Base-by-base conservation (phyloP, 2,113 vertebrate species). In the Hyla sarda region DNA sequence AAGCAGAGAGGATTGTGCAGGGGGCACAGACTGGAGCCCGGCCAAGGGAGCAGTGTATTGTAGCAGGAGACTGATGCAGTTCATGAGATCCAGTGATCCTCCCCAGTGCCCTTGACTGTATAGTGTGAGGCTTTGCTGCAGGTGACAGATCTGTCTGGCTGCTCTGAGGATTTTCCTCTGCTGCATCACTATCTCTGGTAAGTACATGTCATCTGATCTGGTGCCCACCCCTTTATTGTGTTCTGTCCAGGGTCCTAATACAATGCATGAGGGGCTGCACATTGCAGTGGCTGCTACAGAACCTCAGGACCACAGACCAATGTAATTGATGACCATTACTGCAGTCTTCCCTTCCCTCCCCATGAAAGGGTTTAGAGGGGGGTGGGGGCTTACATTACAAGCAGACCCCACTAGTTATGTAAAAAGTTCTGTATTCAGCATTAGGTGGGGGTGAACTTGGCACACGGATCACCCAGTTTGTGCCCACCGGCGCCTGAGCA, bases 181-280 rank as follows among this genome's bases (percentile, higher is more conserved):
- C 84, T 86, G 84, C 84, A 86, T 73, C 65, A 80, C 60, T 78
- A n/a, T 67, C 45, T 67, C 19, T 58, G 84, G 84, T 86, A 73
- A 86, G 84, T 73, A 41, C 23, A 54, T 69, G 16, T 16, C 25
- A 30, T 56, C 67, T 60, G 32, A 60, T 23, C 67, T 45, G 12
- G 41, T 23, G 37, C n/a, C n/a, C n/a, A 12, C 71, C 72, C 71
- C 30, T 8, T 82, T 52, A 21, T 54, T 50, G 74, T 54, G 21
- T 48, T 23, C 41, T 47, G 47, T 76, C 72, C 72, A 12, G 45
- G 28, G 19, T 67, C 56, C 25, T 21, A 50, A 25, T 13, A 34
- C 62, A 83, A 28, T 82, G 65, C 81, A 50, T 71, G 65, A n/a
- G n/a, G n/a, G n/a, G n/a, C n/a, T n/a, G n/a, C n/a, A n/a, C n/a